Conservation (phyloP, 2,113 vertebrate genomes). For the Callorhinus ursinus region DNA sequence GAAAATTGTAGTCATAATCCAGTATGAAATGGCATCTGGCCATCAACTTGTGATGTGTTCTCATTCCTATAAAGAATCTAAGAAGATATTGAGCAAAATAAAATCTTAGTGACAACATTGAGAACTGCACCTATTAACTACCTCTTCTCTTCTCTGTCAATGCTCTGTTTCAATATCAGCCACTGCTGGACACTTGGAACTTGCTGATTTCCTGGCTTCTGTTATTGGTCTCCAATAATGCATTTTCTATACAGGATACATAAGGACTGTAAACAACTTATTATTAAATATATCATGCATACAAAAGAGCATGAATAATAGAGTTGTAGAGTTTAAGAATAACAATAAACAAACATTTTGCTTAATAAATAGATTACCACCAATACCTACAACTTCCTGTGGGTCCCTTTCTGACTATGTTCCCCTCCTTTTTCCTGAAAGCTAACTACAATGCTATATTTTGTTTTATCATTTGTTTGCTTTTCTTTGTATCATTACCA, state of each 20-base stretch:
- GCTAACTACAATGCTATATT: not conserved
- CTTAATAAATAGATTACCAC: not conserved
- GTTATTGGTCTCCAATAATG: not conserved
- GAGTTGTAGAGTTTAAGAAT: not conserved
- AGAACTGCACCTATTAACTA: not conserved
- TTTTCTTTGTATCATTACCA: not conserved
- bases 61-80: not conserved
- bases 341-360: not conserved
- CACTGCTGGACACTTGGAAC: too few species aligned
- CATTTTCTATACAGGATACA: not conserved
- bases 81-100: not conserved
- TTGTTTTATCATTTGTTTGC: not conserved
- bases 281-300: not conserved
- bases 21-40: not conserved
- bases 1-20: slow-evolving; percentile 2
- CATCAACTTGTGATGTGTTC: not conserved
- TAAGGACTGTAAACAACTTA: not conserved
- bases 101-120: not conserved
- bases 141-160: not conserved
- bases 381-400: not conserved
- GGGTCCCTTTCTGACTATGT: not conserved
- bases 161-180: not conserved
- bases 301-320: not conserved
- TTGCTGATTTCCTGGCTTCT: not conserved
- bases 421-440: not conserved